These are phyloP conservation scores for Martes martes DNA, from an alignment of 2,113 vertebrate species.

Conservation along the genomic window DNA sequence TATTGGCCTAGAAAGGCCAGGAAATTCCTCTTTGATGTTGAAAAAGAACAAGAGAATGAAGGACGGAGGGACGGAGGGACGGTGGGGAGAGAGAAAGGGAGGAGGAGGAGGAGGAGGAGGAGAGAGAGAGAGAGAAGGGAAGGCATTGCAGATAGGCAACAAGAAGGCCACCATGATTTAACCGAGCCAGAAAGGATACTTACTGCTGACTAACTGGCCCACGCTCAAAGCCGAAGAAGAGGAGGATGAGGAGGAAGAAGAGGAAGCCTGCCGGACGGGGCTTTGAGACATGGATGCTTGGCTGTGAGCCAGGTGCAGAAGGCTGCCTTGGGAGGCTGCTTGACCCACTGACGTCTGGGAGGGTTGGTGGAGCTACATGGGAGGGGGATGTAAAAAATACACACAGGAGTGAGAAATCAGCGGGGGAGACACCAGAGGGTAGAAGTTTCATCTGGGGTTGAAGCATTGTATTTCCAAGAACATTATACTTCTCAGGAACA, in stretches of 20 bases:
- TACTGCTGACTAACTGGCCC: conserved; percentile 99
- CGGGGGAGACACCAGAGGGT: neutral
- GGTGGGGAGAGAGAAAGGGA: neutral
- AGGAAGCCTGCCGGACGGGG: conserved; percentile 89
- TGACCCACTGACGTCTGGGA: conserved; percentile 91
- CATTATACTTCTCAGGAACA: neutral
- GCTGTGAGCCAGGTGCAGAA: conserved; percentile 96
- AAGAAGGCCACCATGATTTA: conserved; percentile 1
- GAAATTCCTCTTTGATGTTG: neutral
- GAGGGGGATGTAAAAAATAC: conserved; percentile 73
- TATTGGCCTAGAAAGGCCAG: neutral
- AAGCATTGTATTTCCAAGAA: conserved; percentile 29
- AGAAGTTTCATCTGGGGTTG: neutral
- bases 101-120: neutral
- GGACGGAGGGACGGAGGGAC: neutral
- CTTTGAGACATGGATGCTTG: conserved; percentile 92
- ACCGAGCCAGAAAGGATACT: conserved; percentile 85
- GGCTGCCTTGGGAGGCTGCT: conserved; percentile 90
- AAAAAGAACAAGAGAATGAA: conserved; percentile 28
- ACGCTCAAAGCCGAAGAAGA: conserved; percentile 98
- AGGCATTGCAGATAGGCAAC: conserved; percentile 49
- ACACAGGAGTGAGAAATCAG: conserved; percentile 42
- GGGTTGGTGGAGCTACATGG: conserved; percentile 89
- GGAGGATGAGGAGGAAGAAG: conserved; percentile 94
- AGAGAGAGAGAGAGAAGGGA: neutral